phyloP scores from a whole-genome alignment of 2,113 vertebrate genomes.

The Callopanchax toddi region DNA sequence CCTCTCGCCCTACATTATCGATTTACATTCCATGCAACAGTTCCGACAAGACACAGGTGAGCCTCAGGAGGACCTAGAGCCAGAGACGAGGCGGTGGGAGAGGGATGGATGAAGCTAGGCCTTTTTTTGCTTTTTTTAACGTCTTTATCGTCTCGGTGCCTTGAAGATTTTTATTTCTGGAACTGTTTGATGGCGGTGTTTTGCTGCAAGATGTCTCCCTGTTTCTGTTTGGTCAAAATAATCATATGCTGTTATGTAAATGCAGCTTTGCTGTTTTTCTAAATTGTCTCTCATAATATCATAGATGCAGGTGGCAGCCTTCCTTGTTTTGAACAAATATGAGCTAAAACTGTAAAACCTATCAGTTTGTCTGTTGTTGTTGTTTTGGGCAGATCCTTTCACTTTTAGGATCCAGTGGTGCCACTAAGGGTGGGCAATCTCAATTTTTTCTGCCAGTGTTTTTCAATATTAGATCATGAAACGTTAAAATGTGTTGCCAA shows the following conservation, averaged over 20 bases:
- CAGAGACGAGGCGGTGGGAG: not conserved
- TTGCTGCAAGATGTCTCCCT: not conserved
- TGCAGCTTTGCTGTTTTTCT: not conserved
- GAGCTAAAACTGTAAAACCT: too few relatives aligned
- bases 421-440: too few relatives aligned
- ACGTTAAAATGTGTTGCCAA: too few relatives aligned
- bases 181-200: not conserved
- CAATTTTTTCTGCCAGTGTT: too few relatives aligned
- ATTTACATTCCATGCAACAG: conserved; percentile 95
- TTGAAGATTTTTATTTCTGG: too few relatives aligned
- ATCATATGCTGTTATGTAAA: too few relatives aligned
- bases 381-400: too few relatives aligned
- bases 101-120: conserved; percentile 32
- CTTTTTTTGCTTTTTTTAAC: not conserved
- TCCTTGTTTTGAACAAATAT: too few relatives aligned
- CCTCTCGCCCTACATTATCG: conserved; percentile 92
- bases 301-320: too few relatives aligned
- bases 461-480: too few relatives aligned
- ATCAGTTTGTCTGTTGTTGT: too few relatives aligned
- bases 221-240: not conserved
- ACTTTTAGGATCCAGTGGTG: too few relatives aligned
- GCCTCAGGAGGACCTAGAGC: not conserved
- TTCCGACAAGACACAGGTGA: conserved; percentile 94
- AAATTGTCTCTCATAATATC: not conserved
- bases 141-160: not conserved